phyloP scores from a whole-genome alignment of 2,888 invertebrate genomes.

The Terebella lapidaria region DNA sequence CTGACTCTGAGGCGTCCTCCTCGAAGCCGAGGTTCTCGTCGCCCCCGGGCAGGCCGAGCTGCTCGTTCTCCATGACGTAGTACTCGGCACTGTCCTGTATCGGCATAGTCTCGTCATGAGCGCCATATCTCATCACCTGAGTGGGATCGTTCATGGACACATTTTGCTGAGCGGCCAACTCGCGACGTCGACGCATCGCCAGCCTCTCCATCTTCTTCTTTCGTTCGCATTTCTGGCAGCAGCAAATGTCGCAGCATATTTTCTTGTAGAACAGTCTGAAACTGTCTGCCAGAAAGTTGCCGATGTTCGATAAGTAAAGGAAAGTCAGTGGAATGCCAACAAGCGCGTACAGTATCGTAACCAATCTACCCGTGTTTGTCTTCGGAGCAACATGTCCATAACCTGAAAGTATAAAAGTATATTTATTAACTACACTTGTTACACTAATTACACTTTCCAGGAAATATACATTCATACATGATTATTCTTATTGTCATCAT shows the following conservation, averaged over 20 bases:
- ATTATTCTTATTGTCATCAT: no score
- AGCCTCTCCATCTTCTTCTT: conserved; percentile 22
- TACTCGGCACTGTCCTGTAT: background rate
- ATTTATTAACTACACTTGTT: background rate
- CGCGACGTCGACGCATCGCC: conserved; percentile 10
- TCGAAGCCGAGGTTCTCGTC: conserved; percentile 2
- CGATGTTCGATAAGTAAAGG: conserved; percentile 33
- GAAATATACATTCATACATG: no score
- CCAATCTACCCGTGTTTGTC: conserved; percentile 27
- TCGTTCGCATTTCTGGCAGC: conserved; percentile 28
- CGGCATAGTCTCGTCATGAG: conserved; percentile 2
- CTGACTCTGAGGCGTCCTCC: background rate
- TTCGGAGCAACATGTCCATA: conserved; percentile 35
- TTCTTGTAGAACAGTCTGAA: conserved; percentile 31
- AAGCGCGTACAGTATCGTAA: conserved; percentile 34
- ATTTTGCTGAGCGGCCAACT: conserved; percentile 11
- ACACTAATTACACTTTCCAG: background rate
- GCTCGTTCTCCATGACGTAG: background rate
- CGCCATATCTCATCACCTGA: background rate
- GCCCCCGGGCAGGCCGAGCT: background rate
- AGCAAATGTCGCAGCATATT: conserved; percentile 31
- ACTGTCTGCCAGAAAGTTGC: conserved; percentile 32
- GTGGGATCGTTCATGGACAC: background rate
- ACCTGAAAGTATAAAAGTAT: conserved; percentile 23
- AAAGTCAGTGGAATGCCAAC: conserved; percentile 33